Percentiles rank a stretch among this genome's conserved stretches.
Evolutionary conservation across 1,140 invertebrate species (phyloP).

Genomic region (Pseudobourletiella spinata): DNA sequence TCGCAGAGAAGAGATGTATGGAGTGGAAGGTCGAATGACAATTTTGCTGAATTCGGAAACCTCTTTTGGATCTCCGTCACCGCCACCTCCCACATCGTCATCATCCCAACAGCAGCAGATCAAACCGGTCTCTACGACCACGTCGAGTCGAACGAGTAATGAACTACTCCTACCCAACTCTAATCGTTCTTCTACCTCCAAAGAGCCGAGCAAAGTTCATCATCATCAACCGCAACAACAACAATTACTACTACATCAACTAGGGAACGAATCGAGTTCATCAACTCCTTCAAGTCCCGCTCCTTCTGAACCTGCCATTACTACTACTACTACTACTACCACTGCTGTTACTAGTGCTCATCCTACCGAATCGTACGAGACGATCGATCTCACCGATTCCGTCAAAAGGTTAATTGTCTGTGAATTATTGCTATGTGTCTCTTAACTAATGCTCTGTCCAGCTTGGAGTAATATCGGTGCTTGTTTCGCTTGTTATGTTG

Average conservation of each 20-base stretch:
- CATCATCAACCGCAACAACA: conserved; percentile 3
- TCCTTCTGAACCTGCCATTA: too few species aligned
- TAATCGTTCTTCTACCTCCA: too few species aligned
- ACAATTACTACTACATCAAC: neutral
- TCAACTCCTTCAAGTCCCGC: too few species aligned
- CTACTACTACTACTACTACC: too few species aligned
- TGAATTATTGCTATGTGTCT: conserved; percentile 5
- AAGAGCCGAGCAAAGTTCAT: too few species aligned
- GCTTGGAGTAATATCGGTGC: too few species aligned
- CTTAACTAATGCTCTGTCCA: too few species aligned
- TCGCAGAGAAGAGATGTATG: conserved; percentile 35
- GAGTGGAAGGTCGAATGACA: conserved; percentile 33
- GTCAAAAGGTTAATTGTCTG: conserved; percentile 25
- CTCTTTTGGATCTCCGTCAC: conserved; percentile 10
- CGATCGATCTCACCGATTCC: conserved; percentile 24
- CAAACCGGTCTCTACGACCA: too few species aligned
- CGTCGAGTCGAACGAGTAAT: neutral
- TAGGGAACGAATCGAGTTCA: too few species aligned
- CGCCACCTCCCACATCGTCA: neutral
- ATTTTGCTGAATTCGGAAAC: conserved; percentile 25
- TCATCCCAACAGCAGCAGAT: conserved; percentile 1
- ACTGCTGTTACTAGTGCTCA: neutral
- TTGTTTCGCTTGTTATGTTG: too few species aligned
- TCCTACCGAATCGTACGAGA: conserved; percentile 17
- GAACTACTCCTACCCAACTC: too few species aligned